A percentile compares a stretch with the other conserved stretches of the same genome.
Conservation (phyloP, 2,888 invertebrate genomes). For the Frankliniella fusca region DNA sequence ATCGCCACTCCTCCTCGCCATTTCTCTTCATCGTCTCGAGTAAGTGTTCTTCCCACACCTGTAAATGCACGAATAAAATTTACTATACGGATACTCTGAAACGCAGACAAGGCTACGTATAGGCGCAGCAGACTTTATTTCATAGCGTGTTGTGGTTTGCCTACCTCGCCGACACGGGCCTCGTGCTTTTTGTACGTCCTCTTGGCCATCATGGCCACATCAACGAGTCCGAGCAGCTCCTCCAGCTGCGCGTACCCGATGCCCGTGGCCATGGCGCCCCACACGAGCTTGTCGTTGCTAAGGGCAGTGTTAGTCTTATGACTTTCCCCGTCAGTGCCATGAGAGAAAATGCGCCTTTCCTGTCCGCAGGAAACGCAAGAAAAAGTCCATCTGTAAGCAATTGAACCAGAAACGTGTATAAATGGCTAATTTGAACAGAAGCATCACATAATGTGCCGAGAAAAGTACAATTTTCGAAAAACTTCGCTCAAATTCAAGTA, state of each 20-base stretch:
- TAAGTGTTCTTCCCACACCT: too few relatives aligned
- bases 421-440: too few relatives aligned
- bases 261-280: constrained; percentile 32
- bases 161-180: neutral
- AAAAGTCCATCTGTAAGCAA: neutral
- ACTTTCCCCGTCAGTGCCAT: neutral
- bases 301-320: neutral
- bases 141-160: too few relatives aligned
- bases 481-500: too few relatives aligned
- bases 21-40: neutral
- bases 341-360: neutral
- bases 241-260: constrained; percentile 31
- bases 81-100: too few relatives aligned
- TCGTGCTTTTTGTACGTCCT: constrained; percentile 31
- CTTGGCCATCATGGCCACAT: constrained; percentile 31
- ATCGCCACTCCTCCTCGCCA: neutral
- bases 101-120: too few relatives aligned
- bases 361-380: too few relatives aligned
- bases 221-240: constrained; percentile 30
- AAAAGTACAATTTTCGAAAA: too few relatives aligned
- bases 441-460: too few relatives aligned
- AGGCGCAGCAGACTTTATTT: too few relatives aligned
- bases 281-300: constrained; percentile 27
- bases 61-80: too few relatives aligned
- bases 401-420: too few relatives aligned